Conservation (phyloP, 2,797 vertebrate genomes). For the Gymnoscopelus braueri region DNA sequence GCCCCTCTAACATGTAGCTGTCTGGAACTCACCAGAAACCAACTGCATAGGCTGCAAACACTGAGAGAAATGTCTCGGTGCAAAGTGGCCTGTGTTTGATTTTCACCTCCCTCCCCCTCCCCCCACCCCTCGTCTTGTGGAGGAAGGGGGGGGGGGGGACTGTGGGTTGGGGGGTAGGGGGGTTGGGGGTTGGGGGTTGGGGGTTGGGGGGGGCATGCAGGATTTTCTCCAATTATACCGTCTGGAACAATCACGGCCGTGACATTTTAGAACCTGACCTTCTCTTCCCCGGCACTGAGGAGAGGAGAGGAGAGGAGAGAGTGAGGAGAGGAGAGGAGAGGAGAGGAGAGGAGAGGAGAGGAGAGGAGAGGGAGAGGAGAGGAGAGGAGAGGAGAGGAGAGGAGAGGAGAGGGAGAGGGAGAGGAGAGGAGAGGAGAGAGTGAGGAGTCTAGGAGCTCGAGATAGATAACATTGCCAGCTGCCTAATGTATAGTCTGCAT, state of each 20-base stretch:
- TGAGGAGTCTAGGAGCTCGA: too few relatives aligned
- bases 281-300: constrained; percentile 72
- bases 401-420: constrained; percentile 25
- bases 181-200: constrained; percentile 23
- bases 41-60: constrained; percentile 11
- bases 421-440: constrained; percentile 26
- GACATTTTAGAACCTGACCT: constrained; percentile 86
- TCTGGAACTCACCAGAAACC: neutral
- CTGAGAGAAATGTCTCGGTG: constrained; percentile 31
- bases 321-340: too few relatives aligned
- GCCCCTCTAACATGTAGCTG: neutral
- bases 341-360: constrained; percentile 47
- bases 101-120: constrained; percentile 19
- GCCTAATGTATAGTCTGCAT: too few relatives aligned
- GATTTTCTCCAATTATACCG: constrained; percentile 83
- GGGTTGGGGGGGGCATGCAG: constrained; percentile 24
- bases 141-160: constrained; percentile 37
- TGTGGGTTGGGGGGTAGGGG: constrained; percentile 27
- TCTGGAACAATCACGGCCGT: constrained; percentile 83
- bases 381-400: constrained; percentile 36
- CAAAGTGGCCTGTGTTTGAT: constrained; percentile 56
- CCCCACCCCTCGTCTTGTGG: neutral
- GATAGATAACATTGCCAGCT: too few relatives aligned
- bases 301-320: constrained; percentile 26
- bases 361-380: constrained; percentile 31